A percentile compares a stretch with the other conserved stretches of the same genome.
phyloP scores from a whole-genome alignment of 2,797 vertebrate genomes.

The Artibeus jamaicensis region DNA sequence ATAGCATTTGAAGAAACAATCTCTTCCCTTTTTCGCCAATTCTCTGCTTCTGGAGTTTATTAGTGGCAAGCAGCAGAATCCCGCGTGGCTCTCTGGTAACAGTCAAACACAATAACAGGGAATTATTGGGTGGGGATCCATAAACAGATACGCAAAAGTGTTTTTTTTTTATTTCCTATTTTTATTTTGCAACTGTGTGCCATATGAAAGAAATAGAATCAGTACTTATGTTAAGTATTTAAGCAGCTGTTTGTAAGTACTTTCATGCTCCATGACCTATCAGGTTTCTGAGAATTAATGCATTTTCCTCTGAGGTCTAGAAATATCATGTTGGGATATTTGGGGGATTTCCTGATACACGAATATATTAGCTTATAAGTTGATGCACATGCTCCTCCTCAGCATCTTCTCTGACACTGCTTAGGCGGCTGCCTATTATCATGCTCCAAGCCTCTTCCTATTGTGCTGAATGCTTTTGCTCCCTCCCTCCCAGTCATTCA shows the following conservation, averaged over 20 bases:
- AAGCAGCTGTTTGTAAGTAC: background rate
- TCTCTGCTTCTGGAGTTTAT: background rate
- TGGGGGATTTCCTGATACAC: background rate
- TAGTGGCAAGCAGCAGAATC: background rate
- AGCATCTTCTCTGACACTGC: background rate
- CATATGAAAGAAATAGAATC: background rate
- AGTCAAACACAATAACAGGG: background rate
- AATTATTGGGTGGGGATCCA: background rate
- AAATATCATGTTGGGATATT: background rate
- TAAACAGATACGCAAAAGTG: background rate
- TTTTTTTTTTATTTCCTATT: background rate
- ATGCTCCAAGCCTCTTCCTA: background rate
- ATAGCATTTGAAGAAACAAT: background rate
- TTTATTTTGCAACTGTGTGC: background rate
- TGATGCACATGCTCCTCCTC: background rate
- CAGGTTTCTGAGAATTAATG: background rate
- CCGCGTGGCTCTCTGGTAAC: background rate
- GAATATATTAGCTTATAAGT: background rate
- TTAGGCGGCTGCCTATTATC: background rate
- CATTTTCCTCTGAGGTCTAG: background rate
- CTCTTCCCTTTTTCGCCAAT: background rate
- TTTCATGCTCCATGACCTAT: constrained; percentile 22
- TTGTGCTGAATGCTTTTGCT: background rate
- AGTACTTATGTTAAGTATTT: background rate
- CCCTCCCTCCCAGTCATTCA: background rate